phyloP scores from a whole-genome alignment of 2,113 vertebrate species.

The Dasyprocta punctata region DNA sequence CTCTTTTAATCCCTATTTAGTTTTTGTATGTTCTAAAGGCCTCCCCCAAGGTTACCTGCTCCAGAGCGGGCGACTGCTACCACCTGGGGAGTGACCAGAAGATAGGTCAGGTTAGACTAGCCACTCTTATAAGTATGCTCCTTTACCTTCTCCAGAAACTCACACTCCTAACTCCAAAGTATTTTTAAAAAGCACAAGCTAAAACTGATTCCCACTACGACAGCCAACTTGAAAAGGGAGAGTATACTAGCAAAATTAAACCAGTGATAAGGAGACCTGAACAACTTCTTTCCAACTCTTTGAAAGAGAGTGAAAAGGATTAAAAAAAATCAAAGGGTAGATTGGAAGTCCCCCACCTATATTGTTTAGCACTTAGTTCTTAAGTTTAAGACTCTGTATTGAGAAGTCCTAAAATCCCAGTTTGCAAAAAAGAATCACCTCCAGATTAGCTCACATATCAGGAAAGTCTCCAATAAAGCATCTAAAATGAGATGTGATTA shows the following conservation, averaged over 20 bases:
- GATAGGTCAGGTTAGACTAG: neutral
- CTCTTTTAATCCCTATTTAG: neutral
- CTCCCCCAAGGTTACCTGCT: neutral
- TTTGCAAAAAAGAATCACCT: neutral
- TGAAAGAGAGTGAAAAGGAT: neutral
- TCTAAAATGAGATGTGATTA: no score
- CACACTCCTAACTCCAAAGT: neutral
- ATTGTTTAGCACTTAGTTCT: neutral
- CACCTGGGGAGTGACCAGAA: neutral
- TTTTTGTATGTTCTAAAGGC: neutral
- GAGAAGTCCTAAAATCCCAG: neutral
- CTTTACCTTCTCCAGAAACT: neutral
- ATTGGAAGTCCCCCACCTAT: neutral
- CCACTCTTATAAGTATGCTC: neutral
- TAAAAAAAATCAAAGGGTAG: neutral
- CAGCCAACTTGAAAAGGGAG: neutral
- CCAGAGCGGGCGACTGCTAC: neutral
- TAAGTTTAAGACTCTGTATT: neutral
- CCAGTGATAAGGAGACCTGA: neutral
- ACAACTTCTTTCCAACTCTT: neutral
- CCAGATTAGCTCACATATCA: neutral
- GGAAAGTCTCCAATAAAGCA: no score
- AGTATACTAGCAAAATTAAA: neutral
- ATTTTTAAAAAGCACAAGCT: neutral
- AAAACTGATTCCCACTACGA: neutral